Evolutionary conservation across 2,888 invertebrate genomes (phyloP).

Genomic region (Andrena hattorfiana): DNA sequence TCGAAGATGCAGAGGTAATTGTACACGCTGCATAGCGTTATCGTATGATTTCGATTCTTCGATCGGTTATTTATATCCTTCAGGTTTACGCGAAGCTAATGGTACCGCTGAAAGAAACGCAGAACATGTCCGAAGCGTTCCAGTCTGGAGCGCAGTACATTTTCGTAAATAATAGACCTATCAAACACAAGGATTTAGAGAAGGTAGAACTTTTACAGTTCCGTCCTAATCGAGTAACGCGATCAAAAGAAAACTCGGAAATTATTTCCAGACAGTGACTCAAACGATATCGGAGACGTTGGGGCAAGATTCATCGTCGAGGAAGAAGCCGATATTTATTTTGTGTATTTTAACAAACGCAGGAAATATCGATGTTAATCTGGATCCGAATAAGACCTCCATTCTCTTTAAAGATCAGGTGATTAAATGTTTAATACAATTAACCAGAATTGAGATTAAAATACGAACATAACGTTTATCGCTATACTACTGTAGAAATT

Average conservation of each 20-base stretch:
- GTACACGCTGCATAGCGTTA: neutral
- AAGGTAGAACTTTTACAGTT: conserved; percentile 83
- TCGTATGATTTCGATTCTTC: neutral
- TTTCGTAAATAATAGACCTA: conserved; percentile 86
- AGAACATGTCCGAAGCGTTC: conserved; percentile 68
- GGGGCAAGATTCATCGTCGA: conserved; percentile 79
- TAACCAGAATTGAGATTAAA: conserved; percentile 17
- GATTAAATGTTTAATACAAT: conserved; percentile 33
- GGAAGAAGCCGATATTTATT: conserved; percentile 85
- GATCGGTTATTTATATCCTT: conserved; percentile 1
- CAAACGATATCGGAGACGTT: conserved; percentile 82
- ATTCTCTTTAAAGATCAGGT: conserved; percentile 86
- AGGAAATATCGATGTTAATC: conserved; percentile 86
- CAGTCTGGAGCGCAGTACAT: conserved; percentile 78
- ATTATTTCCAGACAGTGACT: conserved; percentile 83
- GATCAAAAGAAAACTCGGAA: neutral
- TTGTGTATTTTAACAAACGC: conserved; percentile 84
- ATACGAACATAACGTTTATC: conserved; percentile 28
- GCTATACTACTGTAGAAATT: conserved; percentile 63
- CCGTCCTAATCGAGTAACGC: neutral
- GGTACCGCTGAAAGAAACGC: conserved; percentile 80
- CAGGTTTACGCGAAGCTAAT: conserved; percentile 72
- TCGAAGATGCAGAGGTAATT: conserved; percentile 70
- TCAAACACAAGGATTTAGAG: conserved; percentile 86
- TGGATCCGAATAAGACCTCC: conserved; percentile 88